Evolutionary conservation across 2,797 vertebrate species (phyloP), one percentile per base, ranked within the genome.

Genomic region (Crocidura indochinensis): DNA sequence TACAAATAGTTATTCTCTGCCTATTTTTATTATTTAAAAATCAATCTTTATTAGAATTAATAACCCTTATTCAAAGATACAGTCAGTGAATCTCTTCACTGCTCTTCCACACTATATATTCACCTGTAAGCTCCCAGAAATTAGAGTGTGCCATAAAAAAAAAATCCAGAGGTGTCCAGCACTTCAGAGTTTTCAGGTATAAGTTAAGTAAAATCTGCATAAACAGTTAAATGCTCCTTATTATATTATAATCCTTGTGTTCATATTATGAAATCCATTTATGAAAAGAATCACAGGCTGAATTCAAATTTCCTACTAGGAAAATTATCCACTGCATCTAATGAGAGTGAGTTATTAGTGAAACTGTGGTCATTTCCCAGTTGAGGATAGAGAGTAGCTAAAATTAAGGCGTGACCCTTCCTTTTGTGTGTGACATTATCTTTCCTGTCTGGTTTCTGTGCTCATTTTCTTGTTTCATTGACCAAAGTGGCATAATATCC

Each of bases 191-290:
- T 95, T 93, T 72, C 82, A 91, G 88, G 82, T 90, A 89, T 62
- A 95, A 94, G 88, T 64, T 90, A 67, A 84, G 26, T 85, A 78
- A 49, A 94, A 83, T 88, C 83, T 93, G 47, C 84, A 95, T 96
- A 95, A 96, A 95, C 93, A 93, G 94, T 95, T 95, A 91, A 96
- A 95, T 94, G 51, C 10, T 87, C 68, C 84, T 94, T 84, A 81
- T 46, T 56, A 80, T 95, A 62, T 91, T 87, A 95, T 94, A 93
- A 93, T 83, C 67, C 31, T 86, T 87, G 86, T 91, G 76, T 95
- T 95, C 88, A n/a, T 95, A 85, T 44, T 74, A 88, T 86, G 49
- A 93, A 83, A 76, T 87, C 94, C 74, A 51, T 84, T 67, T 84
- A 22, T 88, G 74, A 93, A 91, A 92, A 64, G 47, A 91, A 92